Conservation (phyloP, 2,113 vertebrate genomes). For the Terrapene triunguis region DNA sequence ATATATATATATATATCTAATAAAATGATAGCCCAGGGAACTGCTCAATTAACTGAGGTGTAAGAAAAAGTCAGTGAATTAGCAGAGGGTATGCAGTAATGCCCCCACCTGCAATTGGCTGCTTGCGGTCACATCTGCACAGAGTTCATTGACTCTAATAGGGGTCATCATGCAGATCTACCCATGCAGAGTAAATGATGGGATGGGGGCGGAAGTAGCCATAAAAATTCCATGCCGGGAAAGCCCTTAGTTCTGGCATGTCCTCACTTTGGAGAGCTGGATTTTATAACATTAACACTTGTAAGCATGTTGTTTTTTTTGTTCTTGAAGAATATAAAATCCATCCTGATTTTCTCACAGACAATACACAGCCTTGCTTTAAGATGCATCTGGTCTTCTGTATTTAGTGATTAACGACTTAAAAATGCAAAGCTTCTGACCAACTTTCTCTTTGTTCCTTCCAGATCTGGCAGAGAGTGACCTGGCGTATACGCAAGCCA, state of each 20-base stretch:
- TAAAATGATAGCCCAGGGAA: neutral
- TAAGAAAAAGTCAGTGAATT: neutral
- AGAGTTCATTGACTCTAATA: neutral
- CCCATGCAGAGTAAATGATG: neutral
- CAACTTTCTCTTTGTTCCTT: slow-evolving; percentile 11
- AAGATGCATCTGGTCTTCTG: neutral
- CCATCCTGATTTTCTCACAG: neutral
- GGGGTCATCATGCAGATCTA: neutral
- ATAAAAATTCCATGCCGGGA: neutral
- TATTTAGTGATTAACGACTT: neutral
- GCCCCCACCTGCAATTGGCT: neutral
- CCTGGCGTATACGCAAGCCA: slow-evolving; percentile 93
- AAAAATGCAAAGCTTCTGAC: slow-evolving; percentile 9
- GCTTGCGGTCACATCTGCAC: neutral
- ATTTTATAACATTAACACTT: neutral
- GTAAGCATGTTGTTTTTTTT: neutral
- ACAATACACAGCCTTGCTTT: neutral
- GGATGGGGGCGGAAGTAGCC: neutral
- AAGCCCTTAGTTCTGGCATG: neutral
- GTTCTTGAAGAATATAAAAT: neutral
- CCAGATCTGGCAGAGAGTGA: slow-evolving; percentile 96
- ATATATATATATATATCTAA: too few relatives aligned
- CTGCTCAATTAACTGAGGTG: neutral
- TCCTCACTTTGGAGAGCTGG: neutral
- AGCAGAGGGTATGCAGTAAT: neutral